Evolutionary conservation across 2,888 invertebrate species (phyloP).

Genomic region (Catocala fraxini): DNA sequence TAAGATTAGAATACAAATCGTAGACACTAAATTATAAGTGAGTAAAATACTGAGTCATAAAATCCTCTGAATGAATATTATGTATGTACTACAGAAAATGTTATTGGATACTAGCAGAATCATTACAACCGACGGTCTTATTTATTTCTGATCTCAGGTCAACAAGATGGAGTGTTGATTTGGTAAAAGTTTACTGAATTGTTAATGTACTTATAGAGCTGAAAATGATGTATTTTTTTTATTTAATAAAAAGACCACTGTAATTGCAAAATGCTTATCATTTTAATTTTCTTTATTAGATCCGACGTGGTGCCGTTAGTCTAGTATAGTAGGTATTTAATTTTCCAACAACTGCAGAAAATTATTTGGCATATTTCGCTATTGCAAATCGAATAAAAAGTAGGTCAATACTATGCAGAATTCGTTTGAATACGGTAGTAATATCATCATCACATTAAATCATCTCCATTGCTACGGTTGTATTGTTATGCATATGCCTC

Average conservation of each 20-base stretch:
- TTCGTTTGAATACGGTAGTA: too few species aligned
- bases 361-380: too few species aligned
- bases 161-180: slow-evolving; percentile 80
- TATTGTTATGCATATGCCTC: too few species aligned
- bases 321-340: too few species aligned
- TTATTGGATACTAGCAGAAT: slow-evolving; percentile 43
- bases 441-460: too few species aligned
- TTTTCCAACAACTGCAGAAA: too few species aligned
- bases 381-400: too few species aligned
- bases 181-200: slow-evolving; percentile 84
- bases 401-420: too few species aligned
- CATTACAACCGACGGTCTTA: slow-evolving; percentile 62
- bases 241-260: slow-evolving; percentile 84
- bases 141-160: slow-evolving; percentile 84
- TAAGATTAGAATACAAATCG: slow-evolving; percentile 69
- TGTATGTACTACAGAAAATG: slow-evolving; percentile 31
- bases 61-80: slow-evolving; percentile 41
- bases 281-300: neutral
- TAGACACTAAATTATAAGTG: slow-evolving; percentile 73
- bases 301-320: too few species aligned
- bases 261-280: slow-evolving; percentile 52
- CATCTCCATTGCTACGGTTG: too few species aligned
- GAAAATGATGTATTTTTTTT: slow-evolving; percentile 85
- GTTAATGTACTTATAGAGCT: slow-evolving; percentile 86
- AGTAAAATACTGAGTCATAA: slow-evolving; percentile 58